These are phyloP conservation scores for Oncorhynchus tshawytscha DNA, from an alignment of 2,113 vertebrate species.

Conservation along the genomic window DNA sequence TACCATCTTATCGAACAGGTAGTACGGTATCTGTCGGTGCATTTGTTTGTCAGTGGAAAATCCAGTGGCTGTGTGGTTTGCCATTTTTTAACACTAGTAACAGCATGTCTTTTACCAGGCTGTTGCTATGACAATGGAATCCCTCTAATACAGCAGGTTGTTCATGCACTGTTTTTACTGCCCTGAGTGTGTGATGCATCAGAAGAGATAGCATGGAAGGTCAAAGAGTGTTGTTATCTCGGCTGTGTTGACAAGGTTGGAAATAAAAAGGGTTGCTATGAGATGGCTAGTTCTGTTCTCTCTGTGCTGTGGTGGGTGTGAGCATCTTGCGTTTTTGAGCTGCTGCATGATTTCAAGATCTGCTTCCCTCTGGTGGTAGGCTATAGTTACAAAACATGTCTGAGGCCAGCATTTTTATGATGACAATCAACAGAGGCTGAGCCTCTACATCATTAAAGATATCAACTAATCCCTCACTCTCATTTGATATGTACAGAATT, in stretches of 20 bases:
- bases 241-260: conserved; percentile 37
- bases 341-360: conserved; percentile 24
- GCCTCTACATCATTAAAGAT: no score
- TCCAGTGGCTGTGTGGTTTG: not conserved
- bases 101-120: not conserved
- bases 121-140: not conserved
- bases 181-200: conserved; percentile 3
- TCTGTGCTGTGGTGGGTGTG: conserved; percentile 14
- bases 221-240: conserved; percentile 2
- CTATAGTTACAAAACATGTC: not conserved
- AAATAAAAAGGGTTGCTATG: conserved; percentile 19
- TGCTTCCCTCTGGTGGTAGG: conserved; percentile 66
- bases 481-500: not conserved
- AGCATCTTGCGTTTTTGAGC: not conserved
- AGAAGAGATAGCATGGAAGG: conserved; percentile 9
- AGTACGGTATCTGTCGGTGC: conserved; percentile 17
- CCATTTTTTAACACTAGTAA: not conserved
- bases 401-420: not conserved
- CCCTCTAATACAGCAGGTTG: conserved; percentile 3
- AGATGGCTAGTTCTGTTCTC: conserved; percentile 12
- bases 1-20: conserved; percentile 31
- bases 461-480: no score
- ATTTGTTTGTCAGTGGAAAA: not conserved
- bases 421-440: not conserved
- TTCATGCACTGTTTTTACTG: conserved; percentile 14